These are phyloP conservation scores for Noturus placidus DNA, from an alignment of 2,113 vertebrate genomes.

Conservation along the genomic window DNA sequence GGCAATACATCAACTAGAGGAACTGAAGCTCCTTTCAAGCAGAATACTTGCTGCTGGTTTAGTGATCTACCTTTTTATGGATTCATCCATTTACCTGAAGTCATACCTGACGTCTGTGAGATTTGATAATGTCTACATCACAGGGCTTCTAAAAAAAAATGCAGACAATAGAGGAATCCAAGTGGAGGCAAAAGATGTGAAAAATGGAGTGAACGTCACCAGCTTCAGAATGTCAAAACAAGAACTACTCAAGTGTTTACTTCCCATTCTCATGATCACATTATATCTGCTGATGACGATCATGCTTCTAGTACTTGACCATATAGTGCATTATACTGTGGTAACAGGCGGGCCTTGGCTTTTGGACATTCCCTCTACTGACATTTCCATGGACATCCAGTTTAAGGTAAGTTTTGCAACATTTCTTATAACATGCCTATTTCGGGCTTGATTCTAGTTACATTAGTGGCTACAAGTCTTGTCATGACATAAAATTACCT, in stretches of 20 bases:
- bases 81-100: conserved; percentile 80
- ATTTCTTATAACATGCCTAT: not conserved
- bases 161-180: conserved; percentile 52
- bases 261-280: conserved; percentile 69
- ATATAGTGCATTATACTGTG: conserved; percentile 75
- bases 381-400: conserved; percentile 68
- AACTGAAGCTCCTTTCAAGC: conserved; percentile 67
- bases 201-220: conserved; percentile 60
- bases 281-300: conserved; percentile 74
- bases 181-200: conserved; percentile 52
- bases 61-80: conserved; percentile 70
- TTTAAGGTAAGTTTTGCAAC: conserved; percentile 71
- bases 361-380: conserved; percentile 73
- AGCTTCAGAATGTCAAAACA: conserved; percentile 70
- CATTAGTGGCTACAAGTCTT: not conserved
- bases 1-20: conserved; percentile 64
- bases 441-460: not conserved
- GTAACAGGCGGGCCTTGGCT: conserved; percentile 66
- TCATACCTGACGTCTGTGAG: conserved; percentile 78
- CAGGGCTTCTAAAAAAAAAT: conserved; percentile 64
- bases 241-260: conserved; percentile 72
- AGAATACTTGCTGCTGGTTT: conserved; percentile 75
- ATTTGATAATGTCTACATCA: conserved; percentile 82
- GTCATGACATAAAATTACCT: not conserved
- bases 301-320: conserved; percentile 72